phyloP scores from a whole-genome alignment of 2,113 vertebrate genomes.

The Tachuris rubrigastra region DNA sequence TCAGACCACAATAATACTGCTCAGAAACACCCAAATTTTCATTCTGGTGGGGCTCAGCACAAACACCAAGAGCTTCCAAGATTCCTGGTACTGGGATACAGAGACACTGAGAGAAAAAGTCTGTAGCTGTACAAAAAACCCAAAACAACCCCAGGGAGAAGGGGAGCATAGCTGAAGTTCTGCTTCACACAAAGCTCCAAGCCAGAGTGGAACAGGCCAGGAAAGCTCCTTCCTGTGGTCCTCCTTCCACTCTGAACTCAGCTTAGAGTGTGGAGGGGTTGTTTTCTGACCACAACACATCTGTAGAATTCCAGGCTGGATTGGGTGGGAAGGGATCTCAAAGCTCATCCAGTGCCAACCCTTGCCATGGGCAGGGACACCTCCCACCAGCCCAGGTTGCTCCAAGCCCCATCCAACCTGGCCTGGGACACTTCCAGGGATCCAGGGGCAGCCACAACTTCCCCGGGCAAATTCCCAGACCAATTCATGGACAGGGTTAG shows the following conservation, averaged over 20 bases:
- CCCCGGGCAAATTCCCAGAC: background rate
- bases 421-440: background rate
- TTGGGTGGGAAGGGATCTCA: background rate
- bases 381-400: fast-evolving
- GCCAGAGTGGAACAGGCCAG: background rate
- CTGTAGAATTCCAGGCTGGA: background rate
- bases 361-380: background rate
- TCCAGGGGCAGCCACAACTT: background rate
- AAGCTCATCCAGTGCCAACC: background rate
- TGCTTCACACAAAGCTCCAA: background rate
- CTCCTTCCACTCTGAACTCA: background rate
- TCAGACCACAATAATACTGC: background rate
- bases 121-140: background rate
- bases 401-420: fast-evolving
- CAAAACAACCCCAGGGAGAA: background rate
- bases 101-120: background rate
- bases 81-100: background rate
- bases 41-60: background rate
- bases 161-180: background rate
- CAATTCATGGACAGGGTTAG: too few relatives aligned
- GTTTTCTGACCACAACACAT: background rate
- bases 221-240: background rate
- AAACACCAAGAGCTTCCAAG: background rate
- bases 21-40: background rate
- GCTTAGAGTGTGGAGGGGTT: background rate